phyloP scores from a whole-genome alignment of 1,140 invertebrate species.

The Anastrepha obliqua region DNA sequence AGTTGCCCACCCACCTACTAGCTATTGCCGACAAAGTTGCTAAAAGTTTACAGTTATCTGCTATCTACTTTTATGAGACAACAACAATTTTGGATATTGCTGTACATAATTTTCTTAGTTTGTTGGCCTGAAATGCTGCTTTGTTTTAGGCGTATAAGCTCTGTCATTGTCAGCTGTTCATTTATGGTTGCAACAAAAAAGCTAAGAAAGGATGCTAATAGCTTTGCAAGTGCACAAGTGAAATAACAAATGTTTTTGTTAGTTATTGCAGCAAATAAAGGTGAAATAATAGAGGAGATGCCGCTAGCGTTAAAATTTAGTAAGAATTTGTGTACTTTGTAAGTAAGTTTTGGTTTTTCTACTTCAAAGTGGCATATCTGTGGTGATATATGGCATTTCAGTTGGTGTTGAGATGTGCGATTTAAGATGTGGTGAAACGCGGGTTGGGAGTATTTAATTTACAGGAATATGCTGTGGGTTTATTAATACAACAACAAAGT shows the following conservation, averaged over 20 bases:
- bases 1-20: not conserved
- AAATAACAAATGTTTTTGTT: not conserved
- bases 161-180: constrained; percentile 11
- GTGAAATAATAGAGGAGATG: not conserved
- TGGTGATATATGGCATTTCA: not conserved
- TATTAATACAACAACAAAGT: not conserved
- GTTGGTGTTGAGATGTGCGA: not conserved
- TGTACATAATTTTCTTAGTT: not conserved
- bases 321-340: not conserved
- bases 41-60: not conserved
- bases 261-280: not conserved
- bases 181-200: not conserved
- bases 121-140: not conserved
- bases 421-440: too few species aligned
- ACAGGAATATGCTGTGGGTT: not conserved
- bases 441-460: too few species aligned
- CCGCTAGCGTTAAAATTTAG: too few species aligned
- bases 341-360: not conserved
- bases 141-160: constrained; percentile 16
- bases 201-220: constrained; percentile 1
- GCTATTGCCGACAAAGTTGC: not conserved
- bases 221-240: not conserved
- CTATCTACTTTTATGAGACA: not conserved
- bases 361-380: too few species aligned
- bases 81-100: too few species aligned